Percentiles rank a stretch among this genome's conserved stretches.
Conservation (phyloP, 2,113 vertebrate genomes). For the Nycticebus coucang region DNA sequence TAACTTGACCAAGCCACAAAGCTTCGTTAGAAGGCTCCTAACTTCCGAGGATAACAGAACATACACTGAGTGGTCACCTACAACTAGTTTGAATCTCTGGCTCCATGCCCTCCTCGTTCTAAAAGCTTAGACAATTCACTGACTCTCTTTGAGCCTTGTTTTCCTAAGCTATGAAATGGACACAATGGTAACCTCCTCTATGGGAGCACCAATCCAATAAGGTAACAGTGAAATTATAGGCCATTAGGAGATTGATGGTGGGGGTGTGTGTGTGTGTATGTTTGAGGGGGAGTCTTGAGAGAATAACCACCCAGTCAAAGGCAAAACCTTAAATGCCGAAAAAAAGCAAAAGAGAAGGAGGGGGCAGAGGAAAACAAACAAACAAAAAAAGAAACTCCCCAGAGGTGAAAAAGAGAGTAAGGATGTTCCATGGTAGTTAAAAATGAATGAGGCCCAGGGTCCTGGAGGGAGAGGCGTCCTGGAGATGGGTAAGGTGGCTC, state of each 20-base stretch:
- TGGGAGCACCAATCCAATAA: not conserved
- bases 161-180: conserved; percentile 4
- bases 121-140: not conserved
- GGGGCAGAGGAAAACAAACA: not conserved
- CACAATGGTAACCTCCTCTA: not conserved
- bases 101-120: not conserved
- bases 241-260: not conserved
- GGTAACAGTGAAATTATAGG: not conserved
- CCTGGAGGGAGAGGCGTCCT: not conserved
- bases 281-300: not conserved
- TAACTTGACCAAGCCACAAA: not conserved
- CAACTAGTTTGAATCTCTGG: not conserved
- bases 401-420: not conserved
- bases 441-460: not conserved
- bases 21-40: not conserved
- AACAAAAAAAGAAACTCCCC: not conserved
- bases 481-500: not conserved
- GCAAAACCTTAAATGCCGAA: not conserved
- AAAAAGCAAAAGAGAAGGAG: not conserved
- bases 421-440: not conserved
- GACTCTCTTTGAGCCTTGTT: not conserved
- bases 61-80: not conserved
- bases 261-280: not conserved
- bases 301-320: conserved; percentile 3
- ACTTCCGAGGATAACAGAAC: not conserved